Evolutionary conservation across 1,140 invertebrate genomes (phyloP), one percentile per base, ranked within the genome.

Genomic region (Hestina assimilis): DNA sequence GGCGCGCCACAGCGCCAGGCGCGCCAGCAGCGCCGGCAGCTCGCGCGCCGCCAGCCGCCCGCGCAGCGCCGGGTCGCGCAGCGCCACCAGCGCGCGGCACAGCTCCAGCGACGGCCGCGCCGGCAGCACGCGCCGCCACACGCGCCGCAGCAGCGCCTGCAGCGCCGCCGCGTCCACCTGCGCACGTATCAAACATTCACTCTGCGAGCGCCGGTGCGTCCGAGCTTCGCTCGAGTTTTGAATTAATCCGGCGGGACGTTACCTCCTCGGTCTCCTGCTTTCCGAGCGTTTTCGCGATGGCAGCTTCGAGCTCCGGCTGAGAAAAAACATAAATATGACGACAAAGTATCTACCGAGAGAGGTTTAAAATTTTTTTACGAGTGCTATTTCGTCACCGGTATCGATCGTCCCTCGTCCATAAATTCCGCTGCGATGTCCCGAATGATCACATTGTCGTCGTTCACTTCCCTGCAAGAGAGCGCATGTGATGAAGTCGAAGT

Each of bases 401-500:
- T 4, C 3, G 59, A 47, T 24, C 48, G 52, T 0, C 29, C 73
- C 53, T 92, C 91, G 64, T 92, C 91, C 60, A 90, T 76, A 69
- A 92, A 90, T 66, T 93, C 92, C 4, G 90, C 67, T 1, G 89
- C 89, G 50, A 93, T 90, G 79, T 93, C 93, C 63, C 92, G 84
- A 21, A 93, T 91, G 12, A 94, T 85, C 87, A 93, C 90, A 72
- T 94, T 94, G 79, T 94, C 93, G 74, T 94, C 93, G 80, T 94
- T 94, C 11, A 94, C 92, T 87, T 94, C 93, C 93, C 92, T 93
- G 77, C 1, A 9, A 53, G 7, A 1, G 4, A 40, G 11, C 15
- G 33, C 19, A 2, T 9, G 33, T 9, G 20, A 0, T 9, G 2
- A 14, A 3, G 8, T 2, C 4, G 12, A n/a, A 12, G 28, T 3